Conservation (phyloP, 2,797 vertebrate genomes). For the Notamacropus eugenii region DNA sequence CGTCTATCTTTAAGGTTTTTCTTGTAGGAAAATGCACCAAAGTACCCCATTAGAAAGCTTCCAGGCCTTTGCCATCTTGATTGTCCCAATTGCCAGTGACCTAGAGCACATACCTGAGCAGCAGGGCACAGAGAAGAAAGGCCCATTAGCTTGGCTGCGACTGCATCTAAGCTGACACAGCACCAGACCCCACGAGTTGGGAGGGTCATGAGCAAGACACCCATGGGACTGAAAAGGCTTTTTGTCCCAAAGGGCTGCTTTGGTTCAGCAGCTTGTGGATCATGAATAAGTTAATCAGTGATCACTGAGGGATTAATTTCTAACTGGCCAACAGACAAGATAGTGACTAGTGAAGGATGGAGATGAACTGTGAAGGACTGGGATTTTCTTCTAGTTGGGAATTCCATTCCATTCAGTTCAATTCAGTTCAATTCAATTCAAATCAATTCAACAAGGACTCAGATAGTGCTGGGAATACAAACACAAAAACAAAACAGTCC, state of each 20-base stretch:
- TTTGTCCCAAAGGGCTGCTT: constrained; percentile 70
- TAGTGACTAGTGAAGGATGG: constrained; percentile 63
- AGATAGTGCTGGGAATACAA: neutral
- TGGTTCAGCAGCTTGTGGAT: constrained; percentile 78
- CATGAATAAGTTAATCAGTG: constrained; percentile 81
- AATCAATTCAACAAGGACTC: neutral
- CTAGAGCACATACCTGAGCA: neutral
- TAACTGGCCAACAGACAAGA: constrained; percentile 79
- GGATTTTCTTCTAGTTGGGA: neutral
- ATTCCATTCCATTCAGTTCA: neutral
- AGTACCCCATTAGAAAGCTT: neutral
- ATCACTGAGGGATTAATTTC: constrained; percentile 75
- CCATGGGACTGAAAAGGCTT: constrained; percentile 13
- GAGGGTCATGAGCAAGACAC: constrained; percentile 62
- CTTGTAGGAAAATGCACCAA: constrained; percentile 21
- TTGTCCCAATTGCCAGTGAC: neutral
- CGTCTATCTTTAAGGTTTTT: neutral
- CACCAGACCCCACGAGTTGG: constrained; percentile 23
- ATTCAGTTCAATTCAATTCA: neutral
- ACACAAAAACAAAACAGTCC: neutral
- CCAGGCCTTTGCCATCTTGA: neutral
- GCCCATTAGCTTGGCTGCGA: neutral
- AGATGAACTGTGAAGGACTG: constrained; percentile 65
- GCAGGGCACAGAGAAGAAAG: neutral
- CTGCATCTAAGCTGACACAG: constrained; percentile 70